A percentile compares a stretch with the other conserved stretches of the same genome.
These are phyloP conservation scores for Crenuchus spilurus DNA, from an alignment of 2,797 vertebrate genomes.

Conservation along the genomic window DNA sequence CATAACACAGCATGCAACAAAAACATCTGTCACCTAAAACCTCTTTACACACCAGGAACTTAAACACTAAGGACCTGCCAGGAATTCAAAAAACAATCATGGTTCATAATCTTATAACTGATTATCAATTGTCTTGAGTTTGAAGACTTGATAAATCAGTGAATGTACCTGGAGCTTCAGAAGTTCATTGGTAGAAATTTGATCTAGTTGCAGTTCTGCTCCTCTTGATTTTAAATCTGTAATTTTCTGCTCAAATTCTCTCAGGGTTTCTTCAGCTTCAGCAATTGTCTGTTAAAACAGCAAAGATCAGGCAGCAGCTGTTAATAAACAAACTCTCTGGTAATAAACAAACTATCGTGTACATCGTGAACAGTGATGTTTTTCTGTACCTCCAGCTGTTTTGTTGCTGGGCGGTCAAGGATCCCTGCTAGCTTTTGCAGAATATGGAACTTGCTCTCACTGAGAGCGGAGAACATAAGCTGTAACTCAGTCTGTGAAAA, in stretches of 20 bases:
- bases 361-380: constrained; percentile 4
- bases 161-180: constrained; percentile 89
- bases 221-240: constrained; percentile 82
- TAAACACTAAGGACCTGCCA: too few relatives aligned
- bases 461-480: constrained; percentile 84
- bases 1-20: not conserved
- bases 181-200: constrained; percentile 85
- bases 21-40: not conserved
- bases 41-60: too few relatives aligned
- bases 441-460: constrained; percentile 87
- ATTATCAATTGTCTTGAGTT: too few relatives aligned
- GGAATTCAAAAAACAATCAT: too few relatives aligned
- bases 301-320: constrained; percentile 13
- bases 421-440: constrained; percentile 87
- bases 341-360: too few relatives aligned
- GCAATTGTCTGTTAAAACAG: constrained; percentile 80
- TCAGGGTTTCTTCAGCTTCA: constrained; percentile 89
- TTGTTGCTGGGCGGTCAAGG: constrained; percentile 83
- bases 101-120: too few relatives aligned
- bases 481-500: constrained; percentile 87
- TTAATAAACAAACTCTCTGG: not conserved
- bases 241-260: constrained; percentile 88
- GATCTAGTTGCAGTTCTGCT: constrained; percentile 85
- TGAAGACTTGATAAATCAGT: not conserved
- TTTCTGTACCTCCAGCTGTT: constrained; percentile 88